Evolutionary conservation across 35 echinoderm and acorn worm species (phyloP).

Genomic region (Lytechinus pictus): DNA sequence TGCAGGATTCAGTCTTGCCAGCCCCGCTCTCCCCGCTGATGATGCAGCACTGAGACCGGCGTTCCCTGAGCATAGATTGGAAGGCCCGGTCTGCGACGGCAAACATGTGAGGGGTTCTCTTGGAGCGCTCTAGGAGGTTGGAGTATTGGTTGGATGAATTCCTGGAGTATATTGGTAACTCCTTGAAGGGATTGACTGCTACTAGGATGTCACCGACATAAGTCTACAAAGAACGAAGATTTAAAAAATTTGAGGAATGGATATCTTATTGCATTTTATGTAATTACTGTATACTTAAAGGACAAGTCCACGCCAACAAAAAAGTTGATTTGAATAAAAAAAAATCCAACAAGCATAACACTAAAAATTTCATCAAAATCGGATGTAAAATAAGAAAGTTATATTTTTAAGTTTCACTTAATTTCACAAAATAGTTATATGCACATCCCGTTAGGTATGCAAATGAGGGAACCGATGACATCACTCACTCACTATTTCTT

Average conservation of each 20-base stretch:
- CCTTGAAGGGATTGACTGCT: slow-evolving; percentile 94
- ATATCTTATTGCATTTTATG: background rate
- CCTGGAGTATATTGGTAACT: slow-evolving; percentile 83
- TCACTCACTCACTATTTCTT: too few relatives aligned
- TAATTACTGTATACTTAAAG: too few relatives aligned
- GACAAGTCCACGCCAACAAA: too few relatives aligned
- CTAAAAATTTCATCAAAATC: too few relatives aligned
- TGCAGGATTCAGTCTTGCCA: slow-evolving; percentile 92
- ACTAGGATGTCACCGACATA: slow-evolving; percentile 97
- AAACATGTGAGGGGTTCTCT: slow-evolving; percentile 87
- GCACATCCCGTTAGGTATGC: too few relatives aligned
- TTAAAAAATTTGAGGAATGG: background rate
- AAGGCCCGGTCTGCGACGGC: slow-evolving; percentile 83
- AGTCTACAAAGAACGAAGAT: slow-evolving; percentile 65
- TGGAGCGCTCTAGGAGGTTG: slow-evolving; percentile 50
- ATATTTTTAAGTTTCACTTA: too few relatives aligned
- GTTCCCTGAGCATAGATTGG: slow-evolving; percentile 71
- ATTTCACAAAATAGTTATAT: too few relatives aligned
- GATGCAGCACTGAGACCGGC: slow-evolving; percentile 88
- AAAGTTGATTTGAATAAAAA: too few relatives aligned
- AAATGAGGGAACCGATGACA: too few relatives aligned
- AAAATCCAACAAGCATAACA: too few relatives aligned
- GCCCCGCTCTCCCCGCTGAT: slow-evolving; percentile 98
- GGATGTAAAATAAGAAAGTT: too few relatives aligned
- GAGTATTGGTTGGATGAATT: slow-evolving; percentile 73